A percentile compares a stretch with the other conserved stretches of the same genome.
phyloP scores from a whole-genome alignment of 2,888 invertebrate genomes.

The Agapostemon virescens region DNA sequence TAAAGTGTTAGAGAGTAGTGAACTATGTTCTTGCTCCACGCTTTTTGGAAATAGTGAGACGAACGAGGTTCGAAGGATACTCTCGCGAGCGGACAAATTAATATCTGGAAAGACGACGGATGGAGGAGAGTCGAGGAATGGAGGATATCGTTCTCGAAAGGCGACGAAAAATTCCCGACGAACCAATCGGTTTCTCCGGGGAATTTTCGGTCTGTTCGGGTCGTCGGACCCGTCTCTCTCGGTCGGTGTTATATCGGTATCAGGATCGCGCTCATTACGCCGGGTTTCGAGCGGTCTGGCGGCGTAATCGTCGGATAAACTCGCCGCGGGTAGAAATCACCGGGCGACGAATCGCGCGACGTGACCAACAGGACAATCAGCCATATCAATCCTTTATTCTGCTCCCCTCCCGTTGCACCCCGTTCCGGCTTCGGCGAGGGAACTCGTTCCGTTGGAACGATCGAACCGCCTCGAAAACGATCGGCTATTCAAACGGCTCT shows the following conservation, averaged over 20 bases:
- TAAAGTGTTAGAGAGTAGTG: too few species aligned
- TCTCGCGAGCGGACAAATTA: too few species aligned
- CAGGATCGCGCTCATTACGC: slow-evolving; percentile 15
- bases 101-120: too few species aligned
- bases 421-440: slow-evolving; percentile 13
- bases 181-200: background rate
- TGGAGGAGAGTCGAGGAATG: background rate
- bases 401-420: background rate
- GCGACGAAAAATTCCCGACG: background rate
- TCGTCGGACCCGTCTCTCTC: background rate
- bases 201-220: background rate
- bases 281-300: slow-evolving; percentile 40
- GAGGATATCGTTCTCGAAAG: background rate
- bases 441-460: slow-evolving; percentile 57
- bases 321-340: slow-evolving; percentile 43
- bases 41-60: too few species aligned
- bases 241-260: background rate
- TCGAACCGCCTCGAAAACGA: slow-evolving; percentile 59
- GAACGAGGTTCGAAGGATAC: too few species aligned
- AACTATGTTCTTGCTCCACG: too few species aligned
- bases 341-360: slow-evolving; percentile 38
- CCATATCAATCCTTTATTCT: slow-evolving; percentile 53
- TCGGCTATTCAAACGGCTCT: slow-evolving; percentile 58
- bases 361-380: slow-evolving; percentile 61
- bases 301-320: slow-evolving; percentile 45